These are phyloP conservation scores for Chrysolina americana DNA, from an alignment of 2,888 invertebrate species.

Conservation along the genomic window DNA sequence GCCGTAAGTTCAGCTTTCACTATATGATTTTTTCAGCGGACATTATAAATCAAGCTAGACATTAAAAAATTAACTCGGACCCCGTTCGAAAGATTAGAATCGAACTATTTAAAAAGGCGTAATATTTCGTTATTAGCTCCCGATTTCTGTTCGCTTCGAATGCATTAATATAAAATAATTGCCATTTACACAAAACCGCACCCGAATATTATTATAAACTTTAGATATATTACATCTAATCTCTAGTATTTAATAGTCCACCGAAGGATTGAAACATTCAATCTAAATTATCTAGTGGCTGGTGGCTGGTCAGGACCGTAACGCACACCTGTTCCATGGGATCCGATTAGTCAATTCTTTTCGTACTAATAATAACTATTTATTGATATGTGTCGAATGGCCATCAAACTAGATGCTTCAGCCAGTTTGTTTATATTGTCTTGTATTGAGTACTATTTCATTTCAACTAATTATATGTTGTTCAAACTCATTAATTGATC, in stretches of 20 bases:
- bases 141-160: conserved; percentile 42
- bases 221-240: conserved; percentile 45
- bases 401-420: too few relatives aligned
- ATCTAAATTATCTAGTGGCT: conserved; percentile 42
- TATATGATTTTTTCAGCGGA: conserved; percentile 27
- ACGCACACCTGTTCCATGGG: too few relatives aligned
- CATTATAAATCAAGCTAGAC: conserved; percentile 33
- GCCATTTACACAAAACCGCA: conserved; percentile 47
- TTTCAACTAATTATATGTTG: too few relatives aligned
- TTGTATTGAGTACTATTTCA: too few relatives aligned
- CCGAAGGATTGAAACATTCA: conserved; percentile 39
- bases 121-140: conserved; percentile 47
- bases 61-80: conserved; percentile 32
- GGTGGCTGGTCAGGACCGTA: conserved; percentile 7
- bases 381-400: too few relatives aligned
- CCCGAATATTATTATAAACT: conserved; percentile 50
- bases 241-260: conserved; percentile 40
- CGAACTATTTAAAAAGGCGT: conserved; percentile 39
- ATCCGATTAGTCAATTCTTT: background rate
- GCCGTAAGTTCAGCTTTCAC: conserved; percentile 2
- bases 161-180: conserved; percentile 53
- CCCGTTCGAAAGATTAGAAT: conserved; percentile 39
- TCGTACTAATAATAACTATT: too few relatives aligned
- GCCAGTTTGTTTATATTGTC: too few relatives aligned
- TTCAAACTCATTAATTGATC: too few relatives aligned